phyloP scores from a whole-genome alignment of 2,888 invertebrate genomes.

The Baronia brevicornis region DNA sequence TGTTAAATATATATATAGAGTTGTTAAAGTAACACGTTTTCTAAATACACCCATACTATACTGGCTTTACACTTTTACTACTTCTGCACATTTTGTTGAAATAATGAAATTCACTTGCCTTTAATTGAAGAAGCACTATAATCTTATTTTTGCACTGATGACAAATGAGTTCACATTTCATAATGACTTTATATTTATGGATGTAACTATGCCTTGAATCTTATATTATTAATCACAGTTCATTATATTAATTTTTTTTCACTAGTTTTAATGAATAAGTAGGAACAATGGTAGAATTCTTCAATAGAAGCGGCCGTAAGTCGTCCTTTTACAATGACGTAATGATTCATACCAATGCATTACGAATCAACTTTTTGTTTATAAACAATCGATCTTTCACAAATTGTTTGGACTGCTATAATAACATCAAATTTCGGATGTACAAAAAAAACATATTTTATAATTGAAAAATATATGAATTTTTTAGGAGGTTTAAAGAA shows the following conservation, averaged over 20 bases:
- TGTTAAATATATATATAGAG: no score
- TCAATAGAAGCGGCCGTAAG: conserved; percentile 21
- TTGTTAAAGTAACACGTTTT: no score
- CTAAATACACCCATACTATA: no score
- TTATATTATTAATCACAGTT: no score
- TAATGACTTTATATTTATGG: conserved; percentile 30
- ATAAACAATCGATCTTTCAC: conserved; percentile 13
- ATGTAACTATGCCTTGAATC: conserved; percentile 11
- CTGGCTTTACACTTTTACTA: no score
- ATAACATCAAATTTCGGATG: conserved; percentile 16
- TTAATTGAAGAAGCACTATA: conserved; percentile 26
- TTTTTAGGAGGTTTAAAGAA: no score
- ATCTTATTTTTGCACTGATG: conserved; percentile 24
- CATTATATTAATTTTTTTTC: conserved; percentile 23
- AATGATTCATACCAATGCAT: conserved; percentile 13
- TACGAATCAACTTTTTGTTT: conserved; percentile 12
- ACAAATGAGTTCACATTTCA: conserved; percentile 34
- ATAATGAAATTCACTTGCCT: conserved; percentile 20
- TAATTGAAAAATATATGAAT: no score
- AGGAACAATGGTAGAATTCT: conserved; percentile 26
- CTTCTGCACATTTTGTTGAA: no score
- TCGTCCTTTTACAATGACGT: conserved; percentile 18
- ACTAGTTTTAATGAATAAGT: conserved; percentile 14
- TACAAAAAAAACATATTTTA: no score
- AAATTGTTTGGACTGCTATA: conserved; percentile 8